These are phyloP conservation scores for Asbolus verrucosus DNA, from an alignment of 1,140 invertebrate species.

Conservation along the genomic window DNA sequence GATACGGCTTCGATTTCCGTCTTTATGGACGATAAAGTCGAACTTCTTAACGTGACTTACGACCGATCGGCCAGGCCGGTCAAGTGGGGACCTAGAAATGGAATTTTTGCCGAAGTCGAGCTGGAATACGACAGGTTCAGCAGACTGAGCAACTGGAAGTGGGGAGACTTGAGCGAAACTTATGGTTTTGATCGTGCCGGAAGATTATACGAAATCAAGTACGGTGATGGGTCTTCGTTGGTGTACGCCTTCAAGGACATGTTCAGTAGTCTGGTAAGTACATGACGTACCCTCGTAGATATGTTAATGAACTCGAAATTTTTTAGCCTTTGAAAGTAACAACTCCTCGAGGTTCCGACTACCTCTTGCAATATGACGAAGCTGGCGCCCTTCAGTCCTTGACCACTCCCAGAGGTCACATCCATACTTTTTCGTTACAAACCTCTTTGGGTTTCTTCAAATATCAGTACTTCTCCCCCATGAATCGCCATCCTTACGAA, in stretches of 20 bases:
- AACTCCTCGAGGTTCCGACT: conserved; percentile 91
- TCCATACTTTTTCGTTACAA: conserved; percentile 91
- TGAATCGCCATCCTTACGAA: conserved; percentile 90
- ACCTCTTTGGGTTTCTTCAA: conserved; percentile 94
- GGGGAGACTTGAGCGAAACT: conserved; percentile 89
- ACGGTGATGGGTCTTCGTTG: conserved; percentile 87
- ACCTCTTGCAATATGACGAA: conserved; percentile 91
- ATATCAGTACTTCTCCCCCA: conserved; percentile 91
- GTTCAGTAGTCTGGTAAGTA: conserved; percentile 81
- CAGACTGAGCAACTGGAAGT: conserved; percentile 89
- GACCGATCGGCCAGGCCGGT: conserved; percentile 90
- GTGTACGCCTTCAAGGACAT: conserved; percentile 90
- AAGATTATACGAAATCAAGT: conserved; percentile 86
- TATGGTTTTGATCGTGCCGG: conserved; percentile 91
- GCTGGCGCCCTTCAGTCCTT: conserved; percentile 90
- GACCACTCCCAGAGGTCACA: conserved; percentile 92
- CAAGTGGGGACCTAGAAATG: conserved; percentile 88
- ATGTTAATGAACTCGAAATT: conserved; percentile 35
- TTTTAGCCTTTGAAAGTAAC: conserved; percentile 88
- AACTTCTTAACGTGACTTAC: conserved; percentile 92
- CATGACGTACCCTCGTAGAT: background rate
- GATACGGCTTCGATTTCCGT: conserved; percentile 90
- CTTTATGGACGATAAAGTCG: conserved; percentile 89
- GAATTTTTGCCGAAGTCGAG: conserved; percentile 88
- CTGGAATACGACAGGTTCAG: conserved; percentile 94